Conservation (phyloP, 2,113 vertebrate genomes). For the Colossoma macropomum region DNA sequence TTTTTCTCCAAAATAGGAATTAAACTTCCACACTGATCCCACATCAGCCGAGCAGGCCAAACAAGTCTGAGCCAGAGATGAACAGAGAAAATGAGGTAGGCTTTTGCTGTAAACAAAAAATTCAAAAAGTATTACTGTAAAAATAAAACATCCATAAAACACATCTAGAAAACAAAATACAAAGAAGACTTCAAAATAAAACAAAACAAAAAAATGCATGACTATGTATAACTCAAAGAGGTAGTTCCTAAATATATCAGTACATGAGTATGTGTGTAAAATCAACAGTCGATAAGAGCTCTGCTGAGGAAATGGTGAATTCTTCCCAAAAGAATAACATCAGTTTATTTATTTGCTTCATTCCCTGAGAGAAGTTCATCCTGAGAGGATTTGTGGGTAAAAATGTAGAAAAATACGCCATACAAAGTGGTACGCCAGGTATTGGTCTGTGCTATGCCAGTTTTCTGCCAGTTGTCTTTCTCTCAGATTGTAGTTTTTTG, state of each 20-base stretch:
- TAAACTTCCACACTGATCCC: neutral
- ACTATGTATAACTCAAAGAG: constrained; percentile 88
- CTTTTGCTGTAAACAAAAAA: constrained; percentile 95
- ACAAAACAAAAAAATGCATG: constrained; percentile 74
- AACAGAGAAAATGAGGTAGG: constrained; percentile 94
- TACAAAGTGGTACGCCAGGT: constrained; percentile 61
- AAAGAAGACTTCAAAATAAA: constrained; percentile 69
- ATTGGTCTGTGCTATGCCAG: constrained; percentile 68
- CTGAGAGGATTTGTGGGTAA: constrained; percentile 90
- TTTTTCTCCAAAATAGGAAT: neutral
- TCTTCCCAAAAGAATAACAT: constrained; percentile 85
- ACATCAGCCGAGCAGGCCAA: neutral
- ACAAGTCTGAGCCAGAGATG: constrained; percentile 47
- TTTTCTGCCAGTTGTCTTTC: constrained; percentile 58
- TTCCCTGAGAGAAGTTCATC: constrained; percentile 99
- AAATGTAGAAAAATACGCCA: constrained; percentile 60
- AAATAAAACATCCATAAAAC: constrained; percentile 58
- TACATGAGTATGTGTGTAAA: constrained; percentile 83
- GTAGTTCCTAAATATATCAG: constrained; percentile 93
- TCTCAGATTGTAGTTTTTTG: constrained; percentile 60
- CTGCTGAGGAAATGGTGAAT: constrained; percentile 71
- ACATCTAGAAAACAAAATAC: constrained; percentile 77
- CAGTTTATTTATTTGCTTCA: constrained; percentile 85
- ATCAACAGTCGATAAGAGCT: constrained; percentile 74
- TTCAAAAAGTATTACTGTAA: constrained; percentile 58